Percentiles rank a stretch among this genome's conserved stretches.
Evolutionary conservation across 2,113 vertebrate species (phyloP).

Genomic region (Marmota flaviventris): DNA sequence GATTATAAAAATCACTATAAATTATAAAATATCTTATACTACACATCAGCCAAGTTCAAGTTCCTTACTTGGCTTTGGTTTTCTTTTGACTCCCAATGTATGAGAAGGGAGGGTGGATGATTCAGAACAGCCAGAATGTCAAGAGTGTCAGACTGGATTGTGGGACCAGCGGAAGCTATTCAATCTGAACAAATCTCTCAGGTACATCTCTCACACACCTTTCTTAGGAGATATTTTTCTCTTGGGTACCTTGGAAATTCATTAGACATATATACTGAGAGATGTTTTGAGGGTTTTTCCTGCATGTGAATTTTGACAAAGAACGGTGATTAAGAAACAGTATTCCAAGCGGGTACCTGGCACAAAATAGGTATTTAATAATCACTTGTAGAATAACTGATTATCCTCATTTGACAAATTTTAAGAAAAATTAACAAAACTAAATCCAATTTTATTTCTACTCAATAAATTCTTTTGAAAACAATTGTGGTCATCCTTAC

Average conservation of each 20-base stretch:
- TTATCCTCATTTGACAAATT: background rate
- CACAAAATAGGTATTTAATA: background rate
- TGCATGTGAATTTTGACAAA: background rate
- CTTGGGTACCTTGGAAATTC: background rate
- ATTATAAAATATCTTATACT: background rate
- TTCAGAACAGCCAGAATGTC: background rate
- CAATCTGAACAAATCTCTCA: background rate
- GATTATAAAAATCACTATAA: constrained; percentile 11
- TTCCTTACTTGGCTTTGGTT: background rate
- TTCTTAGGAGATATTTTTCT: background rate
- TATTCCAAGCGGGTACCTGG: background rate
- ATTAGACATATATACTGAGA: background rate
- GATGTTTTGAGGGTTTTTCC: background rate
- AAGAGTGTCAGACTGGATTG: background rate
- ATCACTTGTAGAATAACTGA: background rate
- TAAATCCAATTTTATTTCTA: background rate
- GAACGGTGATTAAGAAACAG: background rate
- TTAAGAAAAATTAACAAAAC: background rate
- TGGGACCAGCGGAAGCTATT: background rate
- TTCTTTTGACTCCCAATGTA: background rate
- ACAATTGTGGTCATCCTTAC: background rate
- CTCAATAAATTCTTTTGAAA: background rate
- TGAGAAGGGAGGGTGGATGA: background rate
- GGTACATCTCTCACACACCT: background rate
- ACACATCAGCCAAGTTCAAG: background rate